phyloP scores from a whole-genome alignment of 2,113 vertebrate species.

The Eptesicus fuscus region DNA sequence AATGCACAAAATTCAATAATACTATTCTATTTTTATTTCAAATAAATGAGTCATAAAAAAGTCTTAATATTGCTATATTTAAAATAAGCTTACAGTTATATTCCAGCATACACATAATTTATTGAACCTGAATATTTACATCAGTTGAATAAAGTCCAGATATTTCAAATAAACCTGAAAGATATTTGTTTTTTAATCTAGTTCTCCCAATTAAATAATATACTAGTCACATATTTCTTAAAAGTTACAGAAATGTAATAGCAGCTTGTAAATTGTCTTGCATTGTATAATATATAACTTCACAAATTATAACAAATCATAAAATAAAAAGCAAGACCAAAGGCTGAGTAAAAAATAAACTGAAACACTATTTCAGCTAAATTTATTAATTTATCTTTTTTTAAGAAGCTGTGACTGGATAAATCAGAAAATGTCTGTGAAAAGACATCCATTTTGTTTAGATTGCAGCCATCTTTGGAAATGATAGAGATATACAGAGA shows the following conservation, averaged over 20 bases:
- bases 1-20: slow-evolving; percentile 47
- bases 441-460: slow-evolving; percentile 52
- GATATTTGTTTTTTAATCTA: slow-evolving; percentile 53
- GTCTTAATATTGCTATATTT: slow-evolving; percentile 27
- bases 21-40: slow-evolving; percentile 52
- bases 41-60: slow-evolving; percentile 41
- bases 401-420: slow-evolving; percentile 41
- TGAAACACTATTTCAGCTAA: slow-evolving; percentile 70
- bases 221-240: slow-evolving; percentile 78
- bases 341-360: slow-evolving; percentile 76
- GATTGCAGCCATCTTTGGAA: slow-evolving; percentile 64
- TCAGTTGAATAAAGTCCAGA: slow-evolving; percentile 65
- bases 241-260: slow-evolving; percentile 76
- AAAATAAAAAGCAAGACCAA: slow-evolving; percentile 67
- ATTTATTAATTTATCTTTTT: slow-evolving; percentile 61
- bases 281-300: slow-evolving; percentile 72
- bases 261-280: slow-evolving; percentile 69
- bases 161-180: slow-evolving; percentile 59
- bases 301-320: slow-evolving; percentile 77
- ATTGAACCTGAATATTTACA: slow-evolving; percentile 63
- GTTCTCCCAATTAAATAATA: slow-evolving; percentile 69
- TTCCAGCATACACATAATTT: slow-evolving; percentile 48
- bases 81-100: slow-evolving; percentile 53
- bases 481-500: not conserved
- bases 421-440: not conserved